phyloP scores from a whole-genome alignment of 2,113 vertebrate genomes.

The Antidorcas marsupialis region DNA sequence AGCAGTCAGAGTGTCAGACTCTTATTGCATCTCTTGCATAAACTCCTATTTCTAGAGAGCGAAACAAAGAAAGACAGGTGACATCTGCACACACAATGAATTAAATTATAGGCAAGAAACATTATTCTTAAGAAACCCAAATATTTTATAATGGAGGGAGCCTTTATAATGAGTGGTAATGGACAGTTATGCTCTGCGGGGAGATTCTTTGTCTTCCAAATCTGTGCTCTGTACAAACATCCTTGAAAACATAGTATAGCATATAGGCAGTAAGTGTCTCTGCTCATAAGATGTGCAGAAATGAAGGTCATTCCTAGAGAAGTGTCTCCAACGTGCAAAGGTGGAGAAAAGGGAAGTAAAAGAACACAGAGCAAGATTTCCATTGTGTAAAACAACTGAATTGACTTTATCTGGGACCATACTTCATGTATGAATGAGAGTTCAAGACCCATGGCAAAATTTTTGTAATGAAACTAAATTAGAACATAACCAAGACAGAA shows the following conservation, averaged over 20 bases:
- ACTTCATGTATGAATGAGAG: neutral
- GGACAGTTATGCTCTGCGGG: neutral
- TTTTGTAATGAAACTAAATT: neutral
- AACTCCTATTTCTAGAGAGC: neutral
- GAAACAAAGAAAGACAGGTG: neutral
- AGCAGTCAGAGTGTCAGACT: neutral
- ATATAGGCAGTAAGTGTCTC: neutral
- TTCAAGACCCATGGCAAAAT: neutral
- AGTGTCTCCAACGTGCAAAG: neutral
- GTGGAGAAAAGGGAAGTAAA: neutral
- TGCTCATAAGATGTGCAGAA: neutral
- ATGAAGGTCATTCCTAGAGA: neutral
- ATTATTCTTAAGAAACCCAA: neutral
- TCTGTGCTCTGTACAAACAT: neutral
- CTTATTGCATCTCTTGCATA: neutral
- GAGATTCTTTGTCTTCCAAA: neutral
- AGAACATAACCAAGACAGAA: neutral
- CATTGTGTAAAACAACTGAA: neutral
- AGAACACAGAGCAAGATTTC: neutral
- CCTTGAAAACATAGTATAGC: neutral
- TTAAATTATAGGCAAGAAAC: neutral
- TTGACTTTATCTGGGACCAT: neutral
- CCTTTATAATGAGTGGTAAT: neutral
- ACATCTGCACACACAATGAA: neutral
- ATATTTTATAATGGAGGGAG: neutral